Base-by-base conservation (phyloP, 2,113 vertebrate genomes). In the Ranitomeya imitator region DNA sequence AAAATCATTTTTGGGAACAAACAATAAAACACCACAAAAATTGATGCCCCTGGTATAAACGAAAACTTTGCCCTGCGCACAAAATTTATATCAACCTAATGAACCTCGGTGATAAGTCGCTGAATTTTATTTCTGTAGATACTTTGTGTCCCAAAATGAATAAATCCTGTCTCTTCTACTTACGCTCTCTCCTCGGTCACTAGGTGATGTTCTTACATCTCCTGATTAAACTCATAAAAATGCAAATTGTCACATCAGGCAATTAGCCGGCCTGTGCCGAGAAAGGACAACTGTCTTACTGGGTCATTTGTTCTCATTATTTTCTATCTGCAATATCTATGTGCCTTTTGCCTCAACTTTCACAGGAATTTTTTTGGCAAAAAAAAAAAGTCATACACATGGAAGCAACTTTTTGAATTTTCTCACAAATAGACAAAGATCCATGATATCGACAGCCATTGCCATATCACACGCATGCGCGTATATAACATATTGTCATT, bases 211-310 rank as follows among this genome's bases (percentile, higher is more conserved):
- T 77, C 57, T 86, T 65, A 79, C 85, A 86, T 81, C 78, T 83
- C 69, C 52, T 83, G 79, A 83, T 73, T 88, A 83, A 87, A 83
- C 65, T 83, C 79, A 83, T 88, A 82, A 82, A 88, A 88, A 88
- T 88, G 86, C 79, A 81, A 87, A 87, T 87, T 88, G 65, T 88
- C 86, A 63, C 79, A 69, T 60, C 26, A 73, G 79, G 86, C 65
- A 83, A 88, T 74, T 83, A 88, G 79, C 69, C 67, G 60, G 54
- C 18, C 59, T n/a, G 67, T 71, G 21, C 14, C 21, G 52, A 13
- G 19, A 51, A 19, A 52, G 79, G 79, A 88, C 69, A 31, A 54
- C 23, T 60, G 79, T 73, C 79, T 82, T 10, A 7, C 52, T 74
- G 79, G 52, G 69, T 71, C 69, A 83, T 82, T 76, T 51, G 13